phyloP scores from a whole-genome alignment of 1,140 invertebrate genomes.

The Cydia splendana region DNA sequence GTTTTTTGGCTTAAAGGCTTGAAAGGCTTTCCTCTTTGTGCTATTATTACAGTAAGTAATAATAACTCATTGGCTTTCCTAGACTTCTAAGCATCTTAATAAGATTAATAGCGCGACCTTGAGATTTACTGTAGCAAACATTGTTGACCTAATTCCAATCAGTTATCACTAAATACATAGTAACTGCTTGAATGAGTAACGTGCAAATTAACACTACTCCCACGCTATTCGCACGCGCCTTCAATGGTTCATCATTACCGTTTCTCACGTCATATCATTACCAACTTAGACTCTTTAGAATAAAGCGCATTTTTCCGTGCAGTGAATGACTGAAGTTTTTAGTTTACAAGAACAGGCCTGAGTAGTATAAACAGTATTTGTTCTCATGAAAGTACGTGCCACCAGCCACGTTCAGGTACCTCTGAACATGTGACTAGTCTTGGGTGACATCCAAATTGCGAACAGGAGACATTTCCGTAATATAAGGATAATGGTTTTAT shows the following conservation, averaged over 20 bases:
- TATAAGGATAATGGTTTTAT: slow-evolving; percentile 21
- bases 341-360: slow-evolving; percentile 41
- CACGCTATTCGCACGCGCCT: slow-evolving; percentile 26
- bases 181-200: neutral
- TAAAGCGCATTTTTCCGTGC: slow-evolving; percentile 39
- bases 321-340: slow-evolving; percentile 18
- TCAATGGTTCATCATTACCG: slow-evolving; percentile 17
- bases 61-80: no score
- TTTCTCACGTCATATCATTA: slow-evolving; percentile 32
- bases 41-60: no score
- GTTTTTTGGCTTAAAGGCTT: no score
- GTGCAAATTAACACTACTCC: neutral
- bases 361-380: slow-evolving; percentile 38
- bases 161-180: neutral
- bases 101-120: neutral
- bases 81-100: no score
- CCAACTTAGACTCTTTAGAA: slow-evolving; percentile 33
- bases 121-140: neutral
- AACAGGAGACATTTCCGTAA: slow-evolving; percentile 32
- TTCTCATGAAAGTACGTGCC: slow-evolving; percentile 41
- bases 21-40: no score
- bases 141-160: neutral
- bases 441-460: slow-evolving; percentile 38
- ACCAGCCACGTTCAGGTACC: slow-evolving; percentile 35
- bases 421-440: slow-evolving; percentile 30